phyloP scores from a whole-genome alignment of 2,888 invertebrate genomes.

The Apamea sordens region DNA sequence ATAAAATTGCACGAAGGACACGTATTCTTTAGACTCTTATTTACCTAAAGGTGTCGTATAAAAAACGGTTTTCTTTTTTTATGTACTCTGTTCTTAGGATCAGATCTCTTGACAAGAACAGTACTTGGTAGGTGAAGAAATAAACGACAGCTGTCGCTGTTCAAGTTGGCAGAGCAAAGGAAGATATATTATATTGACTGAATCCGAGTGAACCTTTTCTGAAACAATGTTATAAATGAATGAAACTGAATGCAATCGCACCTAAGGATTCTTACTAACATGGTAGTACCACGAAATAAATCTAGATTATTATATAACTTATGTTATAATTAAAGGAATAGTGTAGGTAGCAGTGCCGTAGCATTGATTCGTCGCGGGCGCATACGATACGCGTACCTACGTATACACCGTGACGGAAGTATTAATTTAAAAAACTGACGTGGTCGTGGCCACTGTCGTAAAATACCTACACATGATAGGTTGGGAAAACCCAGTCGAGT shows the following conservation, averaged over 20 bases:
- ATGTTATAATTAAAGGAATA: slow-evolving; percentile 48
- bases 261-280: neutral
- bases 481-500: slow-evolving; percentile 2
- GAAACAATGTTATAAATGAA: neutral
- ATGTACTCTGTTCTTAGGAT: slow-evolving; percentile 4
- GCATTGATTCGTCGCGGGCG: slow-evolving; percentile 47
- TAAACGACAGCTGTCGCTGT: slow-evolving; percentile 1
- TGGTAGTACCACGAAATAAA: slow-evolving; percentile 4
- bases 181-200: slow-evolving; percentile 4
- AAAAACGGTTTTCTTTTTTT: neutral
- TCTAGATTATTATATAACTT: slow-evolving; percentile 36
- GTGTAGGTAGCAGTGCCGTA: slow-evolving; percentile 27
- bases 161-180: neutral
- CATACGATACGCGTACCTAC: slow-evolving; percentile 37
- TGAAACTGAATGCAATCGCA: neutral
- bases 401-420: slow-evolving; percentile 29
- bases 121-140: neutral
- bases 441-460: slow-evolving; percentile 16
- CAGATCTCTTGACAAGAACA: neutral
- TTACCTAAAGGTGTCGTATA: neutral
- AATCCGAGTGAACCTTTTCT: neutral
- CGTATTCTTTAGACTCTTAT: neutral
- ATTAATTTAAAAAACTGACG: slow-evolving; percentile 51
- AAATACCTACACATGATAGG: neutral
- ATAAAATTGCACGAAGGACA: neutral